phyloP scores from a whole-genome alignment of 30 jellyfish, hydroid and myxozoan species.

The Aurelia aurita complex sp. Pacific region DNA sequence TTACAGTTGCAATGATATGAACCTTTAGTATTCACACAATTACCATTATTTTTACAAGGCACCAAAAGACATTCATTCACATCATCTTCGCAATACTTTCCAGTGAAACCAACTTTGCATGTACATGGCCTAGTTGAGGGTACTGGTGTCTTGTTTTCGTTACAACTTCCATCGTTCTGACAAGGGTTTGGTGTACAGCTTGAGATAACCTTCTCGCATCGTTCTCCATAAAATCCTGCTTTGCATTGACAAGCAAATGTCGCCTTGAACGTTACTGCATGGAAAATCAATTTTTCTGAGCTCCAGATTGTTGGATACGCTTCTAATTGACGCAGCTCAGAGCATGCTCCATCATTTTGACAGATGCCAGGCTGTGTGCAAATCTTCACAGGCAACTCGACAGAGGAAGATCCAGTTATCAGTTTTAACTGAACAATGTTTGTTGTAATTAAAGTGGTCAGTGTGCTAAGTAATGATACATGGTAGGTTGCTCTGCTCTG shows the following conservation, averaged over 20 bases:
- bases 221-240: constrained; percentile 77
- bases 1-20: constrained; percentile 58
- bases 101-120: constrained; percentile 64
- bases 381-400: constrained; percentile 8
- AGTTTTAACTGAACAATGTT: constrained; percentile 5
- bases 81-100: constrained; percentile 78
- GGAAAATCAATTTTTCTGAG: constrained; percentile 52
- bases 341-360: constrained; percentile 50
- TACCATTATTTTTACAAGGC: constrained; percentile 66
- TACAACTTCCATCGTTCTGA: constrained; percentile 66
- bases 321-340: constrained; percentile 7
- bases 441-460: neutral
- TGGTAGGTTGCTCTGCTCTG: constrained; percentile 9
- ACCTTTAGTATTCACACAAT: constrained; percentile 56
- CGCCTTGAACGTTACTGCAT: constrained; percentile 46
- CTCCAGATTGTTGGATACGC: constrained; percentile 7
- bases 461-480: neutral
- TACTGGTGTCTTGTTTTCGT: neutral
- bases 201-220: constrained; percentile 56
- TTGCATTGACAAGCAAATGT: constrained; percentile 59
- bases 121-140: constrained; percentile 32
- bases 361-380: constrained; percentile 34
- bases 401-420: constrained; percentile 22
- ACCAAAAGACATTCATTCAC: constrained; percentile 54
- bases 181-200: constrained; percentile 84